Percentiles rank a stretch among this genome's conserved stretches.
phyloP scores from a whole-genome alignment of 2,797 vertebrate species.

The Danionella dracula region DNA sequence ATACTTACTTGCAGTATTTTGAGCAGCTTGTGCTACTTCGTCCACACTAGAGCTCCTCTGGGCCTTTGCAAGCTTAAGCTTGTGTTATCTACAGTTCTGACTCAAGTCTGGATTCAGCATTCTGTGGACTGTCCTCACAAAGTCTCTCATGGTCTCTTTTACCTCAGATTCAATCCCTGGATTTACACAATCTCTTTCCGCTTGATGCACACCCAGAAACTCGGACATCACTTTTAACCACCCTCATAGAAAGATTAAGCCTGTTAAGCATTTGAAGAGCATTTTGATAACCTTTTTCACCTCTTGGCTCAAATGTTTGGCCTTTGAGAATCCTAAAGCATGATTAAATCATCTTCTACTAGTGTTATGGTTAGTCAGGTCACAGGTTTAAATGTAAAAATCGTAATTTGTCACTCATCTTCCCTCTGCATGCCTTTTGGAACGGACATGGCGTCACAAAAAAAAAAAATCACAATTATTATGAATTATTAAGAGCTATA shows the following conservation, averaged over 20 bases:
- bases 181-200: constrained; percentile 70
- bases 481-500: too few relatives aligned
- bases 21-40: background rate
- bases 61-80: constrained; percentile 22
- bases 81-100: constrained; percentile 37
- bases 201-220: constrained; percentile 24
- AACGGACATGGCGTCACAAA: too few relatives aligned
- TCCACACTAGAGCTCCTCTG: constrained; percentile 7
- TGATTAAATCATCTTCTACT: too few relatives aligned
- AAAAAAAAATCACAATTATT: too few relatives aligned
- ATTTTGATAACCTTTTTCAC: constrained; percentile 37
- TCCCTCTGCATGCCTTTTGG: too few relatives aligned
- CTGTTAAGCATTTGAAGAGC: constrained; percentile 26
- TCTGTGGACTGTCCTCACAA: constrained; percentile 32
- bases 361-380: too few relatives aligned
- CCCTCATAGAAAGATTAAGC: constrained; percentile 33
- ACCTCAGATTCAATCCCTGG: constrained; percentile 66
- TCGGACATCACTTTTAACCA: constrained; percentile 28
- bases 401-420: too few relatives aligned
- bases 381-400: too few relatives aligned
- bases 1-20: too few relatives aligned
- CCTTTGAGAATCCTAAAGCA: background rate
- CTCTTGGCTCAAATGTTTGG: constrained; percentile 35
- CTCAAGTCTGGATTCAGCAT: constrained; percentile 23
- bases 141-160: constrained; percentile 67